Conservation (phyloP, 2,888 invertebrate genomes). For the Drosophila anomalata region DNA sequence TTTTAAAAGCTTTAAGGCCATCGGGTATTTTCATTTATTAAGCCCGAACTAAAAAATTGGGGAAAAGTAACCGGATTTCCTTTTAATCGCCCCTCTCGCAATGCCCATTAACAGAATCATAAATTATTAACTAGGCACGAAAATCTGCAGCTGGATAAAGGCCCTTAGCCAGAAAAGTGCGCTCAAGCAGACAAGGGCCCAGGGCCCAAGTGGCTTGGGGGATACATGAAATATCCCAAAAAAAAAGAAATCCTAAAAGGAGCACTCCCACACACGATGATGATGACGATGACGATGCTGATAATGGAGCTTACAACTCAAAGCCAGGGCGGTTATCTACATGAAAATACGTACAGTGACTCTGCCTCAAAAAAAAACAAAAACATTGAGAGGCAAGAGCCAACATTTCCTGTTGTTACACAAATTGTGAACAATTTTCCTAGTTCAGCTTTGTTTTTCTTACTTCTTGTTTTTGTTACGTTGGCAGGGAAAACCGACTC, state of each 20-base stretch:
- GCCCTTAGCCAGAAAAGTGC: conserved; percentile 50
- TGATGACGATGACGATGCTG: conserved; percentile 29
- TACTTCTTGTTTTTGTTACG: conserved; percentile 5
- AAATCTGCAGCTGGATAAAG: conserved; percentile 53
- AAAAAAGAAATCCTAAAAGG: conserved; percentile 12
- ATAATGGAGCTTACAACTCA: conserved; percentile 41
- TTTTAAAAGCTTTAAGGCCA: not conserved
- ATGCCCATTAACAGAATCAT: conserved; percentile 50
- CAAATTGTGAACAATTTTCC: conserved; percentile 27
- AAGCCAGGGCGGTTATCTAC: conserved; percentile 46
- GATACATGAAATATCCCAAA: conserved; percentile 15
- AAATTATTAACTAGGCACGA: conserved; percentile 52
- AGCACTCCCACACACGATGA: conserved; percentile 22
- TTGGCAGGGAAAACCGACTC: conserved; percentile 18
- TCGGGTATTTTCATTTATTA: not conserved
- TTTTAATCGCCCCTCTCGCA: conserved; percentile 26
- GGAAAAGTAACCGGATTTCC: conserved; percentile 16
- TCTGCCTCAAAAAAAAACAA: conserved; percentile 4
- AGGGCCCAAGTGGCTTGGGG: conserved; percentile 12
- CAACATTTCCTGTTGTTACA: conserved; percentile 38
- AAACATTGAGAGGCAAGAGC: conserved; percentile 14
- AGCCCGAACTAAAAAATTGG: not conserved
- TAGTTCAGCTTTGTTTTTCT: conserved; percentile 22
- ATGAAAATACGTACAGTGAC: conserved; percentile 42
- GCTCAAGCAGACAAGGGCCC: conserved; percentile 33